phyloP scores from a whole-genome alignment of 2,888 invertebrate genomes.

The Pristionchus mayeri region DNA sequence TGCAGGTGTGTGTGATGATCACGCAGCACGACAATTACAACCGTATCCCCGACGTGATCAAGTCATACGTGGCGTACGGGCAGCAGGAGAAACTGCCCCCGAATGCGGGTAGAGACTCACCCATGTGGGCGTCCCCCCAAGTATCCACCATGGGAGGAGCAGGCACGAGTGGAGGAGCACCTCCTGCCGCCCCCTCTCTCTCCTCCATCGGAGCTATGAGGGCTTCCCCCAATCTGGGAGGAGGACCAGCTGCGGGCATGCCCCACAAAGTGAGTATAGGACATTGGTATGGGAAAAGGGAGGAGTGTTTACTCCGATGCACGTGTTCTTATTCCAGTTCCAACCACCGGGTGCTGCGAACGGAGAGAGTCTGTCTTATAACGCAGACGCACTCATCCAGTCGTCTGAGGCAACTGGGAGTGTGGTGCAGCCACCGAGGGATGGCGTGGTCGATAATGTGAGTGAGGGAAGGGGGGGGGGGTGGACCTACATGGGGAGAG shows the following conservation, averaged over 20 bases:
- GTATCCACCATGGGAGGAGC: too few relatives aligned
- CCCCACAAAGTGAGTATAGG: too few relatives aligned
- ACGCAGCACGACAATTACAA: conserved; percentile 89
- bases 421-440: conserved; percentile 86
- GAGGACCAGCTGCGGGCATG: too few relatives aligned
- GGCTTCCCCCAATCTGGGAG: neutral
- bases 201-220: neutral
- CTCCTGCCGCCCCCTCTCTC: conserved; percentile 17
- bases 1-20: conserved; percentile 93
- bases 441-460: conserved; percentile 90
- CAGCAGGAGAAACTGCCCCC: conserved; percentile 62
- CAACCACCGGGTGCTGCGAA: neutral
- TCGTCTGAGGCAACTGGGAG: conserved; percentile 90
- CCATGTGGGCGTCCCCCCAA: neutral
- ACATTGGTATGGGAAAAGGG: too few relatives aligned
- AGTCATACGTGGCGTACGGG: conserved; percentile 81
- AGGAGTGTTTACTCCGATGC: too few relatives aligned
- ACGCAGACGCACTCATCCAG: conserved; percentile 94
- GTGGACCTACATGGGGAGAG: too few relatives aligned
- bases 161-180: neutral
- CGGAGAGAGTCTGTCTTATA: conserved; percentile 77
- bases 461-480: conserved; percentile 12
- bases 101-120: conserved; percentile 79
- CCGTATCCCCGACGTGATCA: conserved; percentile 91
- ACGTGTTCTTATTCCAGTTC: conserved; percentile 20